Evolutionary conservation across 2,888 invertebrate genomes (phyloP).

Genomic region (Pachydiplax longipennis): DNA sequence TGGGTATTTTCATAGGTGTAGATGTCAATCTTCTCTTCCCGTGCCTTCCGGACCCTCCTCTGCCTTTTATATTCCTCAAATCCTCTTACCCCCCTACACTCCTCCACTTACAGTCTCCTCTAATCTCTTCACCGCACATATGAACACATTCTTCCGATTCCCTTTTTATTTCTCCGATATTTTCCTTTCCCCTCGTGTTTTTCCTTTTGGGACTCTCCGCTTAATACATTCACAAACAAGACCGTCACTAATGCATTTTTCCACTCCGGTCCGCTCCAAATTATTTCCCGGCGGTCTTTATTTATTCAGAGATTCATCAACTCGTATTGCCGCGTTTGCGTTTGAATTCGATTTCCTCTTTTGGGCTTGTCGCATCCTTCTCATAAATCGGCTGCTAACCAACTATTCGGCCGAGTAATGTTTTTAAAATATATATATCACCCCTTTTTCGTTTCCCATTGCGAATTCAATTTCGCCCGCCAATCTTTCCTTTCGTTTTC

Average conservation of each 20-base stretch:
- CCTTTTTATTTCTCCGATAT: background rate
- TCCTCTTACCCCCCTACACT: too few relatives aligned
- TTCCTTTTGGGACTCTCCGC: background rate
- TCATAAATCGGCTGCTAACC: background rate
- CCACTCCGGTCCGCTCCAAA: background rate
- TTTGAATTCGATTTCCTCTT: background rate
- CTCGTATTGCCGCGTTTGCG: background rate
- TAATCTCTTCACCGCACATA: background rate
- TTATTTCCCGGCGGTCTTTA: background rate
- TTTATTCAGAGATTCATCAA: background rate
- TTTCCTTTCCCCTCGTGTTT: background rate
- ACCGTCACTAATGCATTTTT: background rate
- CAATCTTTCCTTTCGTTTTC: too few relatives aligned
- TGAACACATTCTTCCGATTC: background rate
- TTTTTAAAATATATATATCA: background rate
- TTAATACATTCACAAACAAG: background rate
- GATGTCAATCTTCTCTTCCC: too few relatives aligned
- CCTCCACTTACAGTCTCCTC: background rate
- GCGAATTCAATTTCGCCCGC: background rate
- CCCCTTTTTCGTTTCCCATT: background rate
- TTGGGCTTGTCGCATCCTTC: background rate
- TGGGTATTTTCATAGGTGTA: too few relatives aligned
- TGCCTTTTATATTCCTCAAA: too few relatives aligned
- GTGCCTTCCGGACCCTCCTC: too few relatives aligned
- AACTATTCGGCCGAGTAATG: background rate